Evolutionary conservation across 2,113 vertebrate species (phyloP).

Genomic region (Paramormyrops kingsleyae): DNA sequence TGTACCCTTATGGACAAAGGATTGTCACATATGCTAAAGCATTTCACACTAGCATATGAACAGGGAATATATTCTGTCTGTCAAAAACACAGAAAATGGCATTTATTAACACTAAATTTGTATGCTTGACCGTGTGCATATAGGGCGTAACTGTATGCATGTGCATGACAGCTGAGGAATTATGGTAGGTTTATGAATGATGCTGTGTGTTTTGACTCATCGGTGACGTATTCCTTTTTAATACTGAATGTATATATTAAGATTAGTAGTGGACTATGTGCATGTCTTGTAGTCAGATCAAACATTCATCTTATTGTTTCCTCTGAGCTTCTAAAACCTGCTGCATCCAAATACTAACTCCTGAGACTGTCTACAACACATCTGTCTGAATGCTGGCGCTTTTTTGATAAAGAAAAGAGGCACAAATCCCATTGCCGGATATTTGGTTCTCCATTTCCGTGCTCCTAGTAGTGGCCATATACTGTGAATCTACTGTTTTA

Average conservation of each 20-base stretch:
- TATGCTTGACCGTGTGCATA: neutral
- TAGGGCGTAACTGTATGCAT: neutral
- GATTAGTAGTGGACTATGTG: neutral
- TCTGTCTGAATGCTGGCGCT: neutral
- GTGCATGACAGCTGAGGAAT: neutral
- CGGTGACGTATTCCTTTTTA: neutral
- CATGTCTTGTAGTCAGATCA: neutral
- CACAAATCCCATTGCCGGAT: neutral
- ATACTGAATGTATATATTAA: neutral
- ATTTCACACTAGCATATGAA: neutral
- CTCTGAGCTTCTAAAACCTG: neutral
- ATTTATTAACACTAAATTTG: neutral
- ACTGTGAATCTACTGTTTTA: neutral
- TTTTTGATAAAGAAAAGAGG: neutral
- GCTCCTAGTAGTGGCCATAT: neutral
- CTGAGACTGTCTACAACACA: neutral
- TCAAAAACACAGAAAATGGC: neutral
- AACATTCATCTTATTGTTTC: neutral
- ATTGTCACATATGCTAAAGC: neutral
- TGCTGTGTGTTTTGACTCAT: neutral
- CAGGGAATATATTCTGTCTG: neutral
- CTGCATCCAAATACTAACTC: neutral
- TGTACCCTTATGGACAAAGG: neutral
- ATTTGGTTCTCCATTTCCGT: neutral
- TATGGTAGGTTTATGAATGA: neutral